phyloP scores from a whole-genome alignment of 2,113 vertebrate species.

The Cyanoderma ruficeps region DNA sequence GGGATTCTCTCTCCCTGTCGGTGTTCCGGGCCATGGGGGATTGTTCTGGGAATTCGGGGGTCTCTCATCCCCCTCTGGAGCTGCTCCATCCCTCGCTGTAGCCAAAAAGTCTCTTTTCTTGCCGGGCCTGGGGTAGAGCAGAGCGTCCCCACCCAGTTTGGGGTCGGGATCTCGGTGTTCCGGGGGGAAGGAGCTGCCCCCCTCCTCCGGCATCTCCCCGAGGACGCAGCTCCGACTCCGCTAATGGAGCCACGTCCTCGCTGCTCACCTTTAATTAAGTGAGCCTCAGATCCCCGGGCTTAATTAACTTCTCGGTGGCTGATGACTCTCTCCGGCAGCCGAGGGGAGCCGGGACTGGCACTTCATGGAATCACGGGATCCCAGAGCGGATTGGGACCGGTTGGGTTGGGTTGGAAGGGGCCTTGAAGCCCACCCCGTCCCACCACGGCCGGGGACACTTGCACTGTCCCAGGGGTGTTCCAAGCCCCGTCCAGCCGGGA shows the following conservation, averaged over 20 bases:
- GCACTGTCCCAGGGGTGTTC: accelerated
- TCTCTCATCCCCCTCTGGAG: background rate
- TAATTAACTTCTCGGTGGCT: background rate
- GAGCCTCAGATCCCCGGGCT: background rate
- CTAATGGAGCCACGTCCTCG: background rate
- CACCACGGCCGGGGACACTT: background rate
- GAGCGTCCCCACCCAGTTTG: accelerated
- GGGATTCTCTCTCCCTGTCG: background rate
- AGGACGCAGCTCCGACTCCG: background rate
- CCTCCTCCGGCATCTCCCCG: background rate
- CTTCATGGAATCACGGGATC: background rate
- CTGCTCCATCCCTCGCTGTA: accelerated
- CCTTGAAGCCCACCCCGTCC: background rate
- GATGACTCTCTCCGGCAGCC: background rate
- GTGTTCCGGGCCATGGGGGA: background rate
- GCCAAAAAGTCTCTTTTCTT: accelerated
- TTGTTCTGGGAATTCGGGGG: background rate
- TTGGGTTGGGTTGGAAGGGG: background rate
- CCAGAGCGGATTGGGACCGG: background rate
- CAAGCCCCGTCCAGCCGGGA: background rate
- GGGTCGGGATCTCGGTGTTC: accelerated
- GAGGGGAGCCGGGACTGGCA: accelerated
- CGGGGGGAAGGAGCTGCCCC: accelerated
- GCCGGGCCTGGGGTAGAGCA: background rate
- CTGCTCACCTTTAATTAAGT: background rate